Conservation (phyloP, 2,113 vertebrate species). For the Psittacula cyanocephala region DNA sequence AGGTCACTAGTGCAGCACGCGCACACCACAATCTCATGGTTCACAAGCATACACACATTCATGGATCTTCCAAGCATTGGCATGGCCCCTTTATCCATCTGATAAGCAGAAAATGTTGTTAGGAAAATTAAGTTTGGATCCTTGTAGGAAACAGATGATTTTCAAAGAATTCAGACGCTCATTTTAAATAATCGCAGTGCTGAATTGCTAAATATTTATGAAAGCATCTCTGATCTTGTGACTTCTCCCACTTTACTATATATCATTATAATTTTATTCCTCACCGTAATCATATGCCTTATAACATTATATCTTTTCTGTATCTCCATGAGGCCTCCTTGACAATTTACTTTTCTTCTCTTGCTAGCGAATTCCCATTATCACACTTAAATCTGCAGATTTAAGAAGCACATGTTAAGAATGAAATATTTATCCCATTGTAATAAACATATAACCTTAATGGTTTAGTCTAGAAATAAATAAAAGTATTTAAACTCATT, state of each 20-base stretch:
- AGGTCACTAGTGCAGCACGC: not conserved
- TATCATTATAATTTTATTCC: not conserved
- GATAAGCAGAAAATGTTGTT: not conserved
- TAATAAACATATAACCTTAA: not conserved
- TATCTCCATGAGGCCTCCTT: not conserved
- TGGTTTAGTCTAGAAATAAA: not conserved
- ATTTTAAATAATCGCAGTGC: not conserved
- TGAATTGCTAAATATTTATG: not conserved
- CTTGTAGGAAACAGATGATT: not conserved
- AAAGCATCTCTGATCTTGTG: not conserved
- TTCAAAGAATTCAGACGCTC: not conserved
- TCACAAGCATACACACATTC: not conserved
- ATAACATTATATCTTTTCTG: not conserved
- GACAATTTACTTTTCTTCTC: not conserved
- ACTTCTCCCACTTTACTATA: not conserved
- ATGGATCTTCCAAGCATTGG: accelerated
- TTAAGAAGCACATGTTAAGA: constrained; percentile 1
- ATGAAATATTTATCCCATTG: not conserved
- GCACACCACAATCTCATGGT: accelerated
- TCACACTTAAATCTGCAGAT: not conserved
- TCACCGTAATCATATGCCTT: not conserved
- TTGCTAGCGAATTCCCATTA: not conserved
- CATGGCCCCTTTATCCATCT: accelerated
- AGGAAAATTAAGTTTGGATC: not conserved
- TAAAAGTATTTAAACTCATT: not conserved